Percentiles rank a stretch among this genome's conserved stretches.
Evolutionary conservation across 2,113 vertebrate species (phyloP).

Genomic region (Gnathonemus echidnorhynchus): DNA sequence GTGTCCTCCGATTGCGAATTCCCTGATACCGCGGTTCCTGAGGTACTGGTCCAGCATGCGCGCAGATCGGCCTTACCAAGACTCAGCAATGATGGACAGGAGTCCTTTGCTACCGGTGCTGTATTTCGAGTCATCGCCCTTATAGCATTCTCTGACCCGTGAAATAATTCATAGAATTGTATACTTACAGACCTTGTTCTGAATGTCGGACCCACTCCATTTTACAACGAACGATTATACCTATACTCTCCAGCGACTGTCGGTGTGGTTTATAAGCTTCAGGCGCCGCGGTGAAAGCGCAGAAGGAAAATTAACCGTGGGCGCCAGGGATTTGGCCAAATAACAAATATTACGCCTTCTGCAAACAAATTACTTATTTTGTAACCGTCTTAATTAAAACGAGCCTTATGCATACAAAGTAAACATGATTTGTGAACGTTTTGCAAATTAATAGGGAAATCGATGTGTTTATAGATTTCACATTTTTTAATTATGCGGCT

Average conservation of each 20-base stretch:
- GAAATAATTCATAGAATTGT: conserved; percentile 54
- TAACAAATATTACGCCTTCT: neutral
- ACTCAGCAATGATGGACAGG: conserved; percentile 27
- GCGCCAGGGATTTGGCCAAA: neutral
- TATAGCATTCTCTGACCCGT: conserved; percentile 48
- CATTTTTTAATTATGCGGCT: neutral
- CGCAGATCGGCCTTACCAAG: neutral
- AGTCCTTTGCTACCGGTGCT: conserved; percentile 25
- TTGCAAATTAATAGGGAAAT: neutral
- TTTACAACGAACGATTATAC: conserved; percentile 41
- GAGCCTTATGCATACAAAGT: neutral
- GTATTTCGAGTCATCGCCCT: conserved; percentile 35
- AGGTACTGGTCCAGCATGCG: neutral
- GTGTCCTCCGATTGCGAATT: neutral
- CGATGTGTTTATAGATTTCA: neutral
- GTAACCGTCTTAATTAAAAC: neutral
- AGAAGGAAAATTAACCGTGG: neutral
- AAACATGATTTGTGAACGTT: neutral
- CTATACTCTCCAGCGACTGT: conserved; percentile 28
- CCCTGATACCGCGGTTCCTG: neutral
- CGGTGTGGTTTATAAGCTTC: neutral
- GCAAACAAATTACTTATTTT: neutral
- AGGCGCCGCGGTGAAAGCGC: neutral
- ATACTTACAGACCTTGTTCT: conserved; percentile 36
- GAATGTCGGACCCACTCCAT: conserved; percentile 38